phyloP scores from a whole-genome alignment of 2,113 vertebrate genomes.

The Python bivittatus region DNA sequence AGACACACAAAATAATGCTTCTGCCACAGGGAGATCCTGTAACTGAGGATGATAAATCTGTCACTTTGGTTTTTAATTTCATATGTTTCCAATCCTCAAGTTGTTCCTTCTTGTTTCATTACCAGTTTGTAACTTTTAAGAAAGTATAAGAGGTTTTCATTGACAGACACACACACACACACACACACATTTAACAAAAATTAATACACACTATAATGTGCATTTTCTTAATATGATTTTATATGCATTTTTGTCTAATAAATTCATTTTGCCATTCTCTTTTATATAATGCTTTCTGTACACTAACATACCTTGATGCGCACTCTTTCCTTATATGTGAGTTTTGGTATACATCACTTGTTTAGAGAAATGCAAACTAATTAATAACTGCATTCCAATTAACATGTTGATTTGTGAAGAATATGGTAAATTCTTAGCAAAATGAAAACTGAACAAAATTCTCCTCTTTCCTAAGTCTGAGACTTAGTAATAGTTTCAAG shows the following conservation, averaged over 20 bases:
- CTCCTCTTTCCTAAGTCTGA: too few relatives aligned
- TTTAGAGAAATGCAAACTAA: too few relatives aligned
- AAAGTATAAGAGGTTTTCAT: background rate
- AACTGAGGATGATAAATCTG: background rate
- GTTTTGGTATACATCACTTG: too few relatives aligned
- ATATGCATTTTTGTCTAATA: background rate
- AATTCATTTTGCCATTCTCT: background rate
- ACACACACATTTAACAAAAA: background rate
- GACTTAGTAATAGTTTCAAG: background rate
- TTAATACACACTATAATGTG: background rate
- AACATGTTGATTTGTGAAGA: too few relatives aligned
- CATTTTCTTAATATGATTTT: background rate
- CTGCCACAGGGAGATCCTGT: background rate
- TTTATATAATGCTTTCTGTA: background rate
- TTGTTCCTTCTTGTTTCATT: background rate
- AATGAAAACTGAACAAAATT: too few relatives aligned
- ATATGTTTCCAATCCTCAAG: background rate
- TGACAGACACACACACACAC: background rate
- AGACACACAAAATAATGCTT: background rate
- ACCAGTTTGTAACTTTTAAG: background rate
- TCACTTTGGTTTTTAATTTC: background rate
- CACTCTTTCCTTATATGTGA: too few relatives aligned
- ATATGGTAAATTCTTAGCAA: too few relatives aligned
- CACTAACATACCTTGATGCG: background rate
- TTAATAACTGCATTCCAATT: too few relatives aligned